Conservation (phyloP, 2,888 invertebrate species). For the Lucinisca nassula region DNA sequence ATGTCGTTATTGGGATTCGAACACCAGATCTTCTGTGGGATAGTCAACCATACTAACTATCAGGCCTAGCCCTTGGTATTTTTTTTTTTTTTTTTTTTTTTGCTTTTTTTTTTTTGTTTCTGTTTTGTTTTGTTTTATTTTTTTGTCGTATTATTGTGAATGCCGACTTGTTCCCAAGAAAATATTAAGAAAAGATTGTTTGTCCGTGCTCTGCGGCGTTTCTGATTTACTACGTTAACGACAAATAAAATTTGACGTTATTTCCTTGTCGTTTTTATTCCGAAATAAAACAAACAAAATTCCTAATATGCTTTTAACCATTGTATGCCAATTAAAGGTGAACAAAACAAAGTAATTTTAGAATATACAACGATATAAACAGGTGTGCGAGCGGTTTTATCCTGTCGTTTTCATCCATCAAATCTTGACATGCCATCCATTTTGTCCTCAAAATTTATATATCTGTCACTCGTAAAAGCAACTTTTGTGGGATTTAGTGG, state of each 20-base stretch:
- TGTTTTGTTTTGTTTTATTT: too few relatives aligned
- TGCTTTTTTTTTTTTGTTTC: too few relatives aligned
- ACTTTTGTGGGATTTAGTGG: conserved; percentile 63
- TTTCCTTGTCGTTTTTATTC: neutral
- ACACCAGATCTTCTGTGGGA: too few relatives aligned
- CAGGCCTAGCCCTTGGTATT: too few relatives aligned
- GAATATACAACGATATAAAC: conserved; percentile 56
- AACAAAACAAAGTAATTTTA: conserved; percentile 55
- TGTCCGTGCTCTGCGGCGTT: neutral
- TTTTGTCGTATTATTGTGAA: too few relatives aligned
- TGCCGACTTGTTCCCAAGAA: neutral
- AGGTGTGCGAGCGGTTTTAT: conserved; percentile 58
- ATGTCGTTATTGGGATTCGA: too few relatives aligned
- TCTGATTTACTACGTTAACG: neutral
- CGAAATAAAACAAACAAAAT: conserved; percentile 15
- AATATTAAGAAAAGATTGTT: neutral
- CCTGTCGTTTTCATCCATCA: conserved; percentile 66
- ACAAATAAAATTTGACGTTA: neutral
- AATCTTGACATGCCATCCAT: conserved; percentile 64
- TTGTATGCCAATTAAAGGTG: conserved; percentile 22
- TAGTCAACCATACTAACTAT: too few relatives aligned
- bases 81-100: too few relatives aligned
- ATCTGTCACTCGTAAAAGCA: conserved; percentile 68
- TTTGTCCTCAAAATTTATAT: conserved; percentile 71
- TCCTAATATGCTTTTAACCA: conserved; percentile 12